phyloP scores from a whole-genome alignment of 2,888 invertebrate genomes.

The Copidosoma aretas region DNA sequence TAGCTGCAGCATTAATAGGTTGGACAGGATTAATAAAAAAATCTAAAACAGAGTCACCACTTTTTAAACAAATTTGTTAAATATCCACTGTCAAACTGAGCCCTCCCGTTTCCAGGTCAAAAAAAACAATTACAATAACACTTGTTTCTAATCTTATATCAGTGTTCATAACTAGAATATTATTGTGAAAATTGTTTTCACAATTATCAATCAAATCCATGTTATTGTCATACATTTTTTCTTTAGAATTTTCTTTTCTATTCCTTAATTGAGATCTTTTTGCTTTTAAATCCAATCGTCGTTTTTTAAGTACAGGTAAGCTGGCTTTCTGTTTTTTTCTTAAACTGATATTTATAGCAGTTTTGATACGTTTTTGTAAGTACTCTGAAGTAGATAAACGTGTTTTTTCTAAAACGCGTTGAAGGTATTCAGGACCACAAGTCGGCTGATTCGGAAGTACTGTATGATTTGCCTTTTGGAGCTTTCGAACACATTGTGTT shows the following conservation, averaged over 20 bases:
- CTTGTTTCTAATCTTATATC: too few species aligned
- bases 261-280: slow-evolving; percentile 28
- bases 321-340: slow-evolving; percentile 22
- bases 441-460: slow-evolving; percentile 30
- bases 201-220: slow-evolving; percentile 12
- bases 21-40: too few species aligned
- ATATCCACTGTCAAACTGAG: too few species aligned
- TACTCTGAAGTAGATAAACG: too few species aligned
- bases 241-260: slow-evolving; percentile 31
- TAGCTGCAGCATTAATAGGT: too few species aligned
- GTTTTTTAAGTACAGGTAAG: slow-evolving; percentile 16
- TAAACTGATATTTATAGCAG: slow-evolving; percentile 18
- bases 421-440: too few species aligned
- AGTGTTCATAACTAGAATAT: too few species aligned
- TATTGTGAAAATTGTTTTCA: too few species aligned
- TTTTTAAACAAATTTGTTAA: too few species aligned
- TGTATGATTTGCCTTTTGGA: slow-evolving; percentile 40
- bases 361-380: slow-evolving; percentile 8
- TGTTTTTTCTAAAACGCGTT: slow-evolving; percentile 21
- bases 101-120: too few species aligned
- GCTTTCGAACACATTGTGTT: slow-evolving; percentile 44
- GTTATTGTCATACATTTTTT: slow-evolving; percentile 26
- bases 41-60: too few species aligned
- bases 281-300: slow-evolving; percentile 30
- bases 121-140: too few species aligned